Conservation (phyloP, 2,113 vertebrate species). For the Colius striatus region DNA sequence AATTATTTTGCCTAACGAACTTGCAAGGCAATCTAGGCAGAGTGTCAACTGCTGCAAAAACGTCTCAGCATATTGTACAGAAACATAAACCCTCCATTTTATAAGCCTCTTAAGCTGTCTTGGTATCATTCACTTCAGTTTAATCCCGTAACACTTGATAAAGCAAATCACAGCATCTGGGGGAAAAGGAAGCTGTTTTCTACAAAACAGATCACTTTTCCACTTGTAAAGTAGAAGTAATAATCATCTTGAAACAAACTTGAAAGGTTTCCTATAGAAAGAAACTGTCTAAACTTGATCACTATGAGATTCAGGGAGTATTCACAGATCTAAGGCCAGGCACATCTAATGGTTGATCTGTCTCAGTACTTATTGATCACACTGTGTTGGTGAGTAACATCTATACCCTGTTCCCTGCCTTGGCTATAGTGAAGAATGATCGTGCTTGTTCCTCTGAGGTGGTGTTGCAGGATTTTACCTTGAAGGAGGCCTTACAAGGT, state of each 20-base stretch:
- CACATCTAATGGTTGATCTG: neutral
- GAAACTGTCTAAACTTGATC: neutral
- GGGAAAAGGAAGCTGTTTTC: neutral
- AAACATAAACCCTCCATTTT: neutral
- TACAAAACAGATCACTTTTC: neutral
- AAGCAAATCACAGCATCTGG: neutral
- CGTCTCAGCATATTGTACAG: neutral
- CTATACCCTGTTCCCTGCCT: neutral
- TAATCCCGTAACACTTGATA: neutral
- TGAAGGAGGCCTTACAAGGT: neutral
- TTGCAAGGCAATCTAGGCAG: neutral
- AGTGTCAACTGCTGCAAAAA: neutral
- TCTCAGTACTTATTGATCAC: neutral
- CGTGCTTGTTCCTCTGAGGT: neutral
- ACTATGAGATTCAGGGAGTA: neutral
- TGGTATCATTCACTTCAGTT: neutral
- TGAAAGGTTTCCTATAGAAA: neutral
- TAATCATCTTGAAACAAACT: neutral
- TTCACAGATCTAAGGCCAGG: neutral
- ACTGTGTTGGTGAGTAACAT: neutral
- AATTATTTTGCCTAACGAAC: neutral
- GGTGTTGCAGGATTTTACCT: neutral
- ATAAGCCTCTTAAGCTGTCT: neutral
- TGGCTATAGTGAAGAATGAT: accelerated
- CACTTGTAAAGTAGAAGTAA: neutral